Percentiles rank a stretch among this genome's conserved stretches.
These are phyloP conservation scores for Anastrepha ludens DNA, from an alignment of 1,140 invertebrate species.

Conservation along the genomic window DNA sequence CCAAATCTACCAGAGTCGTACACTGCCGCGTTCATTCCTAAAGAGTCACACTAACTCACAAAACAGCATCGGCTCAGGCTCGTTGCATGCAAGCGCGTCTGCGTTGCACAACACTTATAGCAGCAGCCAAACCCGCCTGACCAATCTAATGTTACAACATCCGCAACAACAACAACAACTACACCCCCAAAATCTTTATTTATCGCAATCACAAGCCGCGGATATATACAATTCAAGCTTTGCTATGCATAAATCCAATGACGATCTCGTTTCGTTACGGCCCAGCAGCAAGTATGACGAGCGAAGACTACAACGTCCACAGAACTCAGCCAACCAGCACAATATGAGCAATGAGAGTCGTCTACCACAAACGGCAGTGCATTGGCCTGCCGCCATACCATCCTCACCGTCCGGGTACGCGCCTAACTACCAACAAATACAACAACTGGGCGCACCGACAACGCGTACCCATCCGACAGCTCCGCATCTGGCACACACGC, in stretches of 20 bases:
- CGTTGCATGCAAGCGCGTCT: slow-evolving; percentile 53
- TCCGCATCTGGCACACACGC: slow-evolving; percentile 25
- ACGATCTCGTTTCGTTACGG: slow-evolving; percentile 55
- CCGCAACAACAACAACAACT: slow-evolving; percentile 60
- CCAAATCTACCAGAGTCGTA: slow-evolving; percentile 64
- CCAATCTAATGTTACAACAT: slow-evolving; percentile 59
- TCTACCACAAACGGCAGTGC: slow-evolving; percentile 59
- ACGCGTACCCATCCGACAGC: slow-evolving; percentile 56
- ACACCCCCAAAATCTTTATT: slow-evolving; percentile 58
- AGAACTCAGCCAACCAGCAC: background rate
- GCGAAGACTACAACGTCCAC: slow-evolving; percentile 51
- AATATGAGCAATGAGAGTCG: slow-evolving; percentile 38
- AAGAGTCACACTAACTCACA: slow-evolving; percentile 63
- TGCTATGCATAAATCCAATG: slow-evolving; percentile 57
- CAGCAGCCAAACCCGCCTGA: slow-evolving; percentile 61
- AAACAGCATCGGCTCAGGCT: slow-evolving; percentile 62
- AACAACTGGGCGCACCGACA: background rate
- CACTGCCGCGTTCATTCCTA: slow-evolving; percentile 68
- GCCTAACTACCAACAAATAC: slow-evolving; percentile 26
- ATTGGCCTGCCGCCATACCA: slow-evolving; percentile 72
- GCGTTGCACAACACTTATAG: slow-evolving; percentile 61
- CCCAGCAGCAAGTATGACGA: slow-evolving; percentile 30
- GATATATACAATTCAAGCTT: slow-evolving; percentile 55
- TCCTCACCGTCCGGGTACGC: slow-evolving; percentile 69
- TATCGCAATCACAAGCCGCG: slow-evolving; percentile 59